Percentiles rank a stretch among this genome's conserved stretches.
phyloP scores from a whole-genome alignment of 1,140 invertebrate genomes.

The Trichoplusia ni region DNA sequence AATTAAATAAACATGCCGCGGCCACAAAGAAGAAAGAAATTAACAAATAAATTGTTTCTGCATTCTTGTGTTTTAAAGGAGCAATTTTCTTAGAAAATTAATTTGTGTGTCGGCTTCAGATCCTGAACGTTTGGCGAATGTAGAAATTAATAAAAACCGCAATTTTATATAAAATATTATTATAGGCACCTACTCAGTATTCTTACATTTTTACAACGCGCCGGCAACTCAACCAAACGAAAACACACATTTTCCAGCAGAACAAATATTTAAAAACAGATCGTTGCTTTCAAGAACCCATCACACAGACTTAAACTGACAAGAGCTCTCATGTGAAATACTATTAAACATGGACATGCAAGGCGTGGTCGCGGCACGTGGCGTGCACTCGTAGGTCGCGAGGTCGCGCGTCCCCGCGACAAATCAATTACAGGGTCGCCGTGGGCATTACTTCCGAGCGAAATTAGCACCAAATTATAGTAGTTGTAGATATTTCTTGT shows the following conservation, averaged over 20 bases:
- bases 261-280: conserved; percentile 10
- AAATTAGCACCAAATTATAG: conserved; percentile 77
- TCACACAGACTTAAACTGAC: conserved; percentile 29
- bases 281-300: conserved; percentile 21
- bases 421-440: conserved; percentile 75
- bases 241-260: background rate
- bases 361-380: conserved; percentile 56
- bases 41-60: no score
- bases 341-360: conserved; percentile 42
- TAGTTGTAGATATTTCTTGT: conserved; percentile 65
- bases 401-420: conserved; percentile 52
- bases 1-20: no score
- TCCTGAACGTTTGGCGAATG: no score
- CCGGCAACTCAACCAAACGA: no score
- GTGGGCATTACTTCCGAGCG: conserved; percentile 61
- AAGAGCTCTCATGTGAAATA: conserved; percentile 51
- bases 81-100: no score
- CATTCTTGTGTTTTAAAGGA: no score
- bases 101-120: no score
- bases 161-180: no score
- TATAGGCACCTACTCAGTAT: no score
- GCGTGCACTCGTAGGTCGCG: conserved; percentile 37
- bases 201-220: no score
- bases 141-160: no score
- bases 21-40: no score